These are phyloP conservation scores for Mesorhabditis belari DNA, from an alignment of 2,888 invertebrate genomes.

Conservation along the genomic window DNA sequence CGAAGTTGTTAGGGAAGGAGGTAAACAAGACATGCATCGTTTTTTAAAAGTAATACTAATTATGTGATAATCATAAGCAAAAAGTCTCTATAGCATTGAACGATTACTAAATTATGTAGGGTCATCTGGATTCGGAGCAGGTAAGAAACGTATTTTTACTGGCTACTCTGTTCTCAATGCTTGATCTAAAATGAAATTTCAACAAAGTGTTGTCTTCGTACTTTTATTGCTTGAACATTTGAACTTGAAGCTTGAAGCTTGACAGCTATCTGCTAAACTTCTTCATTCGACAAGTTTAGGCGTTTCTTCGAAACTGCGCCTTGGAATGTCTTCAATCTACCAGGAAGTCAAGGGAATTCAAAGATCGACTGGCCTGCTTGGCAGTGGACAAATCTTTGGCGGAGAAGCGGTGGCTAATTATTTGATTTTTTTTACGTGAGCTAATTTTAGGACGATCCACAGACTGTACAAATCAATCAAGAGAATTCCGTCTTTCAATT, in stretches of 20 bases:
- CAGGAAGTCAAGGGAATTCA: slow-evolving; percentile 24
- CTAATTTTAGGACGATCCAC: background rate
- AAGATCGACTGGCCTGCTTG: slow-evolving; percentile 30
- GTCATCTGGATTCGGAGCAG: too few relatives aligned
- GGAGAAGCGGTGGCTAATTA: slow-evolving; percentile 9
- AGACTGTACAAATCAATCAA: slow-evolving; percentile 10
- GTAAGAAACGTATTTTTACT: too few relatives aligned
- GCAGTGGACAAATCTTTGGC: slow-evolving; percentile 19
- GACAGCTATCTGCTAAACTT: too few relatives aligned
- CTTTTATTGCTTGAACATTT: background rate
- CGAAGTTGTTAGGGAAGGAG: slow-evolving; percentile 25
- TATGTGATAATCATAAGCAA: too few relatives aligned
- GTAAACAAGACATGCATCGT: background rate
- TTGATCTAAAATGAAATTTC: too few relatives aligned
- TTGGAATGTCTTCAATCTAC: slow-evolving; percentile 18
- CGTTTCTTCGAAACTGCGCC: slow-evolving; percentile 16
- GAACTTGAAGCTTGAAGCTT: too few relatives aligned
- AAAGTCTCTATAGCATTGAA: too few relatives aligned
- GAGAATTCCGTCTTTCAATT: slow-evolving; percentile 40
- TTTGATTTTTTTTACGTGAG: too few relatives aligned
- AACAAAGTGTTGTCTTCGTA: background rate
- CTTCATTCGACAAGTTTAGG: slow-evolving; percentile 10
- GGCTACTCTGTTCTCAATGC: too few relatives aligned
- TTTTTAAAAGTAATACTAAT: too few relatives aligned
- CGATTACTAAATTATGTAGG: too few relatives aligned